phyloP scores from a whole-genome alignment of 2,113 vertebrate genomes.

The Melanotaenia duboulayi region DNA sequence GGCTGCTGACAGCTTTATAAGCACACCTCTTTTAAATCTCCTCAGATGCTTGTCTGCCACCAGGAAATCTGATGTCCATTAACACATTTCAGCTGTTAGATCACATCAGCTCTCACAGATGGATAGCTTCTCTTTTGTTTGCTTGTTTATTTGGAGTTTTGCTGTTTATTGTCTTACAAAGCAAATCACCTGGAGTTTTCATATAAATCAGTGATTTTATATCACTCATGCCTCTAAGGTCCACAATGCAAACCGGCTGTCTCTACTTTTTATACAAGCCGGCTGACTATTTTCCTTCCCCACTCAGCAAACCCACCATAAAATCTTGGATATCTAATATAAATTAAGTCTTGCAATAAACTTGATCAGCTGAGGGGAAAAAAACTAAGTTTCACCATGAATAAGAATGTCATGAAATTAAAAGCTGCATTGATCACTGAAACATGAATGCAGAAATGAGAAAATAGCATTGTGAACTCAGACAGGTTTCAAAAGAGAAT shows the following conservation, averaged over 20 bases:
- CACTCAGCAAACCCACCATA: too few species aligned
- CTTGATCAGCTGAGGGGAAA: too few species aligned
- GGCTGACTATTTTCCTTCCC: too few species aligned
- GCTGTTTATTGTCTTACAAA: slow-evolving; percentile 14
- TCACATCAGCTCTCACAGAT: slow-evolving; percentile 12
- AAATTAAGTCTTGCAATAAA: too few species aligned
- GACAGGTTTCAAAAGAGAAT: slow-evolving; percentile 3
- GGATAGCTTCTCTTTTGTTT: slow-evolving; percentile 2
- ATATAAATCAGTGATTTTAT: not conserved
- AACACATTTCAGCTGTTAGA: slow-evolving; percentile 37
- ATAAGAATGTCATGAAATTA: slow-evolving; percentile 22
- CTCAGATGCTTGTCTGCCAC: slow-evolving; percentile 47
- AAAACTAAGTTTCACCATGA: not conserved
- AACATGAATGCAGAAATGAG: slow-evolving; percentile 21
- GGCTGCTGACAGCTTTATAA: slow-evolving; percentile 68
- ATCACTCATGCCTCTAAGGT: too few species aligned
- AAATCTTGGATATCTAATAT: too few species aligned
- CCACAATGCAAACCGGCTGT: too few species aligned
- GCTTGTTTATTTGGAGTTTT: slow-evolving; percentile 2
- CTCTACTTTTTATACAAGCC: too few species aligned
- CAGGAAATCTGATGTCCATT: slow-evolving; percentile 62
- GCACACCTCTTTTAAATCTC: slow-evolving; percentile 62
- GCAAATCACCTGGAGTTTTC: not conserved
- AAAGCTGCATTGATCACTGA: not conserved
- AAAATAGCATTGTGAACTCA: not conserved